Base-by-base conservation (phyloP, 2,113 vertebrate species). In the Dermatemys mawii region DNA sequence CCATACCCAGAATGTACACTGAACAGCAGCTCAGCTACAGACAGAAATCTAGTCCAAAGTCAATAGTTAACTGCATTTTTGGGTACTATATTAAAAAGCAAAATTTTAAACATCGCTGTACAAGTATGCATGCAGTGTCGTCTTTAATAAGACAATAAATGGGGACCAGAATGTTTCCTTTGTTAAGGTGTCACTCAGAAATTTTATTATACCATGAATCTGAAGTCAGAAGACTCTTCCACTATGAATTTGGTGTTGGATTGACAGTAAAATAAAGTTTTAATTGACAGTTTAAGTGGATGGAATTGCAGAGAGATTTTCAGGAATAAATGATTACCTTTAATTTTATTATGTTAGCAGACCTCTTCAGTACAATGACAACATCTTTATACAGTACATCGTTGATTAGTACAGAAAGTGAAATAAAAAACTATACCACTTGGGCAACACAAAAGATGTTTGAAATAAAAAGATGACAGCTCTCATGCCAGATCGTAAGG, bases 251-350 rank as follows among this genome's bases (percentile, higher is more conserved):
- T 84, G 1, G 2, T 84, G 55, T 86, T 78, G 82, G 21, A 90
- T 87, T 48, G 38, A 41, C 63, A 85, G 51, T 53, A 91, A 96
- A 92, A 70, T 17, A 80, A 41, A 86, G n/a, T 83, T 90, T 88
- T 87, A 93, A 87, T 83, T 92, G 94, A 91, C 89, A 92, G 24
- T 14, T 89, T 90, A 35, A 85, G 53, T 88, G 55, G 73, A 90
- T 91, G 51, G 32, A 89, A 83, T 67, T 87, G 53, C 53, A 83
- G 63, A 92, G 79, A 51, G 50, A 35, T 86, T 95, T 63, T 84
- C 16, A 5, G 6, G 60, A 49, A 16, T 44, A 93, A 93, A 81
- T 75, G 55, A 10, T 32, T 95, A 86, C 78, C 90, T 88, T 88
- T 60, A 35, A 80, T 92, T 93, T 88, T 86, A 46, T 86, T 82